Base-by-base conservation (phyloP, 2,888 invertebrate species). In the Apamea anceps region DNA sequence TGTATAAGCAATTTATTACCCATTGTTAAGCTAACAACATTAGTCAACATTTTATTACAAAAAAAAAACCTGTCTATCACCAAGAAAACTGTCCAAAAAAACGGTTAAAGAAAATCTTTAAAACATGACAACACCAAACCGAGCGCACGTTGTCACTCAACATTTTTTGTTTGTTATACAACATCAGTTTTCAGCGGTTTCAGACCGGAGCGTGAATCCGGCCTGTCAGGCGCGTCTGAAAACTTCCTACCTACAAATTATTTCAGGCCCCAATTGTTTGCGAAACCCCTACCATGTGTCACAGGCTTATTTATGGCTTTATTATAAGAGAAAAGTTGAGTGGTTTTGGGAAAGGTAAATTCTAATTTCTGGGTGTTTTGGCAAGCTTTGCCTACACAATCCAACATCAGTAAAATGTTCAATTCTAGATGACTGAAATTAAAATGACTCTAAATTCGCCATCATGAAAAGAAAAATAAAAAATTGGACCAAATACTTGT, bases 201-300 rank as follows among this genome's bases (percentile, higher is more conserved):
- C 80, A 77, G 82, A 37, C 62, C n/a, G n/a, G 7, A 75, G 72
- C 80, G 79, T 45, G 86, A 85, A 89, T 85, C 85, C 84, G 74
- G 81, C 77, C 91, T 92, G 93, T 92, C 93, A 88, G 77, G 62
- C 79, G 37, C 73, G 92, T 91, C 93, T 91, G 90, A 84, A 87
- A 91, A 92, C 87, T 93, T 89, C 82, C 73, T 84, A 86, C 86
- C 87, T 87, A 91, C 91, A 89, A 90, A 92, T 93, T 92, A 92
- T 92, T 92, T 90, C 89, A 88, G 78, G 84, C 83, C 85, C 85
- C 87, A 83, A 88, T 86, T 84, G 80, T 89, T 85, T 67, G 72
- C 48, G 73, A 65, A 70, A 12, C 86, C 84, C 74, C 75, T 91
- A 90, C 89, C 79, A 89, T 60, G 48, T 70, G 71, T 42, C 68